Percentiles rank a stretch among this genome's conserved stretches.
Conservation (phyloP, 2,888 invertebrate genomes). For the Temnothorax ravouxi region DNA sequence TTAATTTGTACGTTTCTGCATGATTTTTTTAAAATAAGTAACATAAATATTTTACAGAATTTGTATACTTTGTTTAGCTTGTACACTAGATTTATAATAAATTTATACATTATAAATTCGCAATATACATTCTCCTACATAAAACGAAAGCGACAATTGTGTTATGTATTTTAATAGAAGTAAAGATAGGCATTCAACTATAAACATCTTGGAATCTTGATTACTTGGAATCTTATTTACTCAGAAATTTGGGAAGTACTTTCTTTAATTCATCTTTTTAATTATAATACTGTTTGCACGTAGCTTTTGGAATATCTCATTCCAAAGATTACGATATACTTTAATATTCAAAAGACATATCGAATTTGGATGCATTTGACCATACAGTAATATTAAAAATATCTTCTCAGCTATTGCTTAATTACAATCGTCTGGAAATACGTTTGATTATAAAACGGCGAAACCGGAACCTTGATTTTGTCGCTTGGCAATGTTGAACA, state of each 20-base stretch:
- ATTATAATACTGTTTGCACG: conserved; percentile 16
- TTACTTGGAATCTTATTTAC: conserved; percentile 3
- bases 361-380: conserved; percentile 1
- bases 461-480: conserved; percentile 87
- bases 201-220: conserved; percentile 2
- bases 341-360: conserved; percentile 7
- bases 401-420: neutral
- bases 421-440: neutral
- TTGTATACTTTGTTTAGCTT: neutral
- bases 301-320: neutral
- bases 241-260: neutral
- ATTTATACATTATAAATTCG: conserved; percentile 28
- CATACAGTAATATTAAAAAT: conserved; percentile 19
- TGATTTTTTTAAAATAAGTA: conserved; percentile 20
- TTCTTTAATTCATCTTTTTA: conserved; percentile 7
- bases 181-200: neutral
- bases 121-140: neutral
- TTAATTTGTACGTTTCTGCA: conserved; percentile 16
- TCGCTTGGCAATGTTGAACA: conserved; percentile 87
- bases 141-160: conserved; percentile 31
- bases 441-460: conserved; percentile 85
- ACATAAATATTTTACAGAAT: conserved; percentile 30
- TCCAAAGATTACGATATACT: neutral
- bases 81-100: conserved; percentile 30
- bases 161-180: conserved; percentile 26